Base-by-base conservation (phyloP, 2,113 vertebrate genomes). In the Entomyzon cyanotis region DNA sequence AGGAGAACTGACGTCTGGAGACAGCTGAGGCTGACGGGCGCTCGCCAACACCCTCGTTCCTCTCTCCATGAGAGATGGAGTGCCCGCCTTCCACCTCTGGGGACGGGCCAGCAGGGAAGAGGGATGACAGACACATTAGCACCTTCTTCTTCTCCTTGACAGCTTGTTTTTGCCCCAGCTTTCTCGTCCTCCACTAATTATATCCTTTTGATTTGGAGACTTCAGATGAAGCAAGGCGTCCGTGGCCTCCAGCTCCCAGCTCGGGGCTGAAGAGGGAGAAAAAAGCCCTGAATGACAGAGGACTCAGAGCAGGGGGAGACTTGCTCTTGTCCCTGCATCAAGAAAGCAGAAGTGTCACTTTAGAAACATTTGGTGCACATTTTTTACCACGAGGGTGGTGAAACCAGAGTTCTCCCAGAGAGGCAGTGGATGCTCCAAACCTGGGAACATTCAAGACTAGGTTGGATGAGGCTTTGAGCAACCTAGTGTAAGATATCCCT, bases 51-150 rank as follows among this genome's bases (percentile, higher is more conserved):
- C 50, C 31, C 47, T 64, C 60, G 37, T 41, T 64, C 31, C 56
- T 58, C 62, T 49, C 46, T 46, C 18, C 42, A 14, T 14, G 1
- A 0, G 50, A 77, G 59, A 73, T 0, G 0, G 27, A 67, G 59
- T 5, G 2, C 46, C 46, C 11, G 28, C n/a, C 64, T 87, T 53
- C 74, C 46, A 65, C 80, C 62, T 64, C 87, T 82, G 37, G 62
- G 70, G 39, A 27, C 20, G 0, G 0, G 23, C 73, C 64, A 22
- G 55, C 21, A 87, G 78, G 74, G 47, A 89, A 71, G 25, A 82
- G 70, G 49, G 27, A 91, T 95, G 93, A 85, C 84, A 96, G 80
- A 42, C 78, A 73, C 89, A 79, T 96, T 95, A 95, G 67, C 95
- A 94, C 90, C 84, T 89, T 73, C 95, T 93, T 73, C 70, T 86